Evolutionary conservation across 2,113 vertebrate genomes (phyloP).

Genomic region (Cochlearius cochlearius): DNA sequence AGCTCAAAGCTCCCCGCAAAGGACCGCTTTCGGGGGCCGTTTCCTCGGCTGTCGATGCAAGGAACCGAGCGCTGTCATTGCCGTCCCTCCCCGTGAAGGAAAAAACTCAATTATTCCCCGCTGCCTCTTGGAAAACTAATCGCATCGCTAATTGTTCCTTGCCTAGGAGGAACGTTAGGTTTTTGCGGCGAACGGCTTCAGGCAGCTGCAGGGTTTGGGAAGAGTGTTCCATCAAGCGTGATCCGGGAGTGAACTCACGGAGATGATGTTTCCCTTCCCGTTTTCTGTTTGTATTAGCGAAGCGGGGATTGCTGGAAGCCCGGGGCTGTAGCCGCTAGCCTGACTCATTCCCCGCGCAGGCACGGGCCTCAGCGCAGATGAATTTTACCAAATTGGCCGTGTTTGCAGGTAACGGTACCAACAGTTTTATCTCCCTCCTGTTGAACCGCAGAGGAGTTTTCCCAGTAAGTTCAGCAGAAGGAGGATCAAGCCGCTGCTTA

Average conservation of each 20-base stretch:
- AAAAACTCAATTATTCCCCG: conserved; percentile 53
- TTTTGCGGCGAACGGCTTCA: not conserved
- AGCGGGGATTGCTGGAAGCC: conserved; percentile 23
- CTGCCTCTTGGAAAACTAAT: conserved; percentile 61
- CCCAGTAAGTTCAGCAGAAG: not conserved
- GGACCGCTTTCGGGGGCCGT: conserved; percentile 62
- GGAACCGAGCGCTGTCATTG: conserved; percentile 48
- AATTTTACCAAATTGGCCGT: not conserved
- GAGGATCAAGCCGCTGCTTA: not conserved
- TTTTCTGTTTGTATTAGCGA: conserved; percentile 2
- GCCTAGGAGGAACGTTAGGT: not conserved
- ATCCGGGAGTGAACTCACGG: conserved; percentile 7
- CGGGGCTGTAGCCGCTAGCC: not conserved
- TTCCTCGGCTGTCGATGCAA: conserved; percentile 61
- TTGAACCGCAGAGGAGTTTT: not conserved
- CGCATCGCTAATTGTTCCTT: conserved; percentile 69
- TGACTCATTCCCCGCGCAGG: not conserved
- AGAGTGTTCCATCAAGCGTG: conserved; percentile 60
- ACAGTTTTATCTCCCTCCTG: not conserved
- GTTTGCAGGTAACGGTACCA: not conserved
- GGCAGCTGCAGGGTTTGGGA: conserved; percentile 48
- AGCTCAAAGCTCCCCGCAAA: conserved; percentile 62
- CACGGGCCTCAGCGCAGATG: not conserved
- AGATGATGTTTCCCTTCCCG: conserved; percentile 52
- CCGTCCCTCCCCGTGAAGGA: conserved; percentile 37